These are phyloP conservation scores for Siphamia tubifer DNA, from an alignment of 2,113 vertebrate genomes.

Conservation along the genomic window DNA sequence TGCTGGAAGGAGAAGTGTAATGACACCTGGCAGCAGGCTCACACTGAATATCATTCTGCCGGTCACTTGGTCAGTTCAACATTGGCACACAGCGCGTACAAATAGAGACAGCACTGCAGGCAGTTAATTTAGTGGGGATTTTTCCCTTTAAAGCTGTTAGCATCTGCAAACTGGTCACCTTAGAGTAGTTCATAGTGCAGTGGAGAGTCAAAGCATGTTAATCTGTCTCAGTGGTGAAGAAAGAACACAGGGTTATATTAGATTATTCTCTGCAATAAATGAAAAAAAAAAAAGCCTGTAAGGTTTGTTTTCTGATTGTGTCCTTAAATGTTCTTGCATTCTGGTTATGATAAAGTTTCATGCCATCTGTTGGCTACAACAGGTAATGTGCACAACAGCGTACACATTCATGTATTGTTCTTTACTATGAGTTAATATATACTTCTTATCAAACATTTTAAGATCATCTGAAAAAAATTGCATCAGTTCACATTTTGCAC, in stretches of 20 bases:
- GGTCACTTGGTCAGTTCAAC: constrained; percentile 61
- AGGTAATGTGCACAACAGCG: constrained; percentile 27
- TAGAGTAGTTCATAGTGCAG: constrained; percentile 17
- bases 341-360: constrained; percentile 16
- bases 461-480: too few relatives aligned
- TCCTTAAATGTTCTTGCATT: not conserved
- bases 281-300: too few relatives aligned
- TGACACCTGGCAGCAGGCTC: constrained; percentile 46
- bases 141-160: constrained; percentile 42
- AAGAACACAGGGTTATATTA: too few relatives aligned
- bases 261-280: too few relatives aligned
- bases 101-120: constrained; percentile 4
- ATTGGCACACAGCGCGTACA: constrained; percentile 22
- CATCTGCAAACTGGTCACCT: constrained; percentile 15
- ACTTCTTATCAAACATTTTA: too few relatives aligned
- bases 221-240: not conserved
- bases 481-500: too few relatives aligned
- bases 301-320: too few relatives aligned
- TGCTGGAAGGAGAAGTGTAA: constrained; percentile 29
- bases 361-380: constrained; percentile 50
- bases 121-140: constrained; percentile 34
- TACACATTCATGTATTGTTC: not conserved
- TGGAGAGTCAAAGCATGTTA: not conserved
- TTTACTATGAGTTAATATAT: too few relatives aligned
- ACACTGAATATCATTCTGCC: constrained; percentile 39